A percentile compares a stretch with the other conserved stretches of the same genome.
These are phyloP conservation scores for Australoheros scitulus DNA, from an alignment of 2,113 vertebrate genomes.

Conservation along the genomic window DNA sequence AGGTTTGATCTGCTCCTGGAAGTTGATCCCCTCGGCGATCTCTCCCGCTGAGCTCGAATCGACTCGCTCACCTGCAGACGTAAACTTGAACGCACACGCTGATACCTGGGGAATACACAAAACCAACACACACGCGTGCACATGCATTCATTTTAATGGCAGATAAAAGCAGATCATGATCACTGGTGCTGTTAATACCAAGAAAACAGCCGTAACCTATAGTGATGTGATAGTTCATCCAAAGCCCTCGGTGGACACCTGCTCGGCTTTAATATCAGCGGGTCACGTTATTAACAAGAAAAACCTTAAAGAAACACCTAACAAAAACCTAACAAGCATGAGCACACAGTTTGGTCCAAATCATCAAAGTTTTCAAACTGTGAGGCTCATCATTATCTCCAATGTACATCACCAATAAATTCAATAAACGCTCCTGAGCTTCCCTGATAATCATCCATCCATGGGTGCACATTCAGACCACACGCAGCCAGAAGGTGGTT, in stretches of 20 bases:
- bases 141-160: background rate
- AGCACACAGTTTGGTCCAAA: background rate
- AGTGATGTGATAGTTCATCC: background rate
- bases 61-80: background rate
- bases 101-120: constrained; percentile 10
- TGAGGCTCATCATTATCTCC: background rate
- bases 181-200: constrained; percentile 15
- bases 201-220: background rate
- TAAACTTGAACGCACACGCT: background rate
- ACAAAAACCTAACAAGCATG: background rate
- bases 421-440: background rate
- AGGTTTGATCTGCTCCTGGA: background rate
- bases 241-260: background rate
- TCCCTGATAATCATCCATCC: background rate
- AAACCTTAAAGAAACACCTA: background rate
- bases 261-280: background rate
- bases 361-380: background rate
- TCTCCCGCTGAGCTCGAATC: background rate
- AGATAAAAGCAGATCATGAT: background rate
- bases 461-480: background rate
- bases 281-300: background rate
- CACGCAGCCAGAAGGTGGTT: background rate
- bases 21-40: background rate
- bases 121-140: background rate
- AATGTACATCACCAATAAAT: background rate